Evolutionary conservation across 2,797 vertebrate species (phyloP).

Genomic region (Sebastes taczanowskii): DNA sequence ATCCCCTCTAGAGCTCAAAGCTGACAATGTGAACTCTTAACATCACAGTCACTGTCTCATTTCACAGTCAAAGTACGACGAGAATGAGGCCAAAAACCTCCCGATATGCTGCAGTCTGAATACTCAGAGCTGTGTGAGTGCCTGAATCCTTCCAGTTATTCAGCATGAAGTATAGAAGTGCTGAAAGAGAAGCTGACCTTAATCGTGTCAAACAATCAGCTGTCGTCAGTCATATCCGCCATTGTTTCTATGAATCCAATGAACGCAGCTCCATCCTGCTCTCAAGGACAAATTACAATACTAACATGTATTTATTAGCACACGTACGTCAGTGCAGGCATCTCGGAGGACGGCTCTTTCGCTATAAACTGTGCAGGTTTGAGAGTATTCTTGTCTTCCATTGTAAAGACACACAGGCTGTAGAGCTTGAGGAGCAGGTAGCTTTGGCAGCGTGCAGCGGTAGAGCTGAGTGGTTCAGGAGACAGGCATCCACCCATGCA

Average conservation of each 20-base stretch:
- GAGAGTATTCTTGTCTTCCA: conserved; percentile 43
- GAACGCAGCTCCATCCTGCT: conserved; percentile 31
- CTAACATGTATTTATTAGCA: conserved; percentile 35
- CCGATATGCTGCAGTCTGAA: conserved; percentile 22
- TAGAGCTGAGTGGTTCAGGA: conserved; percentile 16
- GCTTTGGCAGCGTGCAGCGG: conserved; percentile 46
- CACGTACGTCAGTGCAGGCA: conserved; percentile 33
- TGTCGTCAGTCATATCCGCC: neutral
- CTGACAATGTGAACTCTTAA: conserved; percentile 61
- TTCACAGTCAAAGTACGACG: conserved; percentile 47
- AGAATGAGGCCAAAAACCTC: conserved; percentile 33
- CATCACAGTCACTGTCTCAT: conserved; percentile 56
- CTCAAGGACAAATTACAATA: conserved; percentile 58
- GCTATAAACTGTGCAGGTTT: conserved; percentile 35
- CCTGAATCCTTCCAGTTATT: neutral
- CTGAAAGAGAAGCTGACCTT: conserved; percentile 26
- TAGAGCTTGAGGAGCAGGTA: conserved; percentile 36
- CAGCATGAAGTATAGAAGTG: neutral
- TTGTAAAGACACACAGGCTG: conserved; percentile 46
- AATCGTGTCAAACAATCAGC: conserved; percentile 14
- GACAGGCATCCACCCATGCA: conserved; percentile 6
- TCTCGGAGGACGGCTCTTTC: conserved; percentile 38
- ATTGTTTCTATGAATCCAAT: conserved; percentile 28
- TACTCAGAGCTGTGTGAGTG: neutral
- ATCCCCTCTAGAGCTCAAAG: conserved; percentile 43